phyloP scores from a whole-genome alignment of 2,113 vertebrate species.

The Hippopotamus amphibius region DNA sequence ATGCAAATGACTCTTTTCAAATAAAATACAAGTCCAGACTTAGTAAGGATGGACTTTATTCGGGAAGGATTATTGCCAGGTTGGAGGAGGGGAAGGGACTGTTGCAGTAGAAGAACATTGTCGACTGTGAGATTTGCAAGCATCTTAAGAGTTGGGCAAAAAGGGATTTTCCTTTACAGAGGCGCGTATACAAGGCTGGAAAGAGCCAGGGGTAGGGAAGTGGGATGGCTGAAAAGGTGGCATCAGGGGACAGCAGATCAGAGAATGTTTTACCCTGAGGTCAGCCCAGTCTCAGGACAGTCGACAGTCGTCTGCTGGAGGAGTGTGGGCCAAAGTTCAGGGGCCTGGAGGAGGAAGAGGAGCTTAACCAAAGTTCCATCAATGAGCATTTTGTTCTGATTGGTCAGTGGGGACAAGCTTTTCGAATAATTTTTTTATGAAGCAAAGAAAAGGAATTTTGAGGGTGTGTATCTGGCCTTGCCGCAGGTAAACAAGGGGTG shows the following conservation, averaged over 20 bases:
- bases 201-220: not conserved
- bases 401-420: not conserved
- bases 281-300: too few species aligned
- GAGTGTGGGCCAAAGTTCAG: not conserved
- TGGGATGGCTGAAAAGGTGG: accelerated
- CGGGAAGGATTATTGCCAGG: not conserved
- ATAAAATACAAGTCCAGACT: not conserved
- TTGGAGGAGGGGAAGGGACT: not conserved
- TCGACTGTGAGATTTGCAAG: not conserved
- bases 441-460: not conserved
- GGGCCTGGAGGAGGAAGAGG: not conserved
- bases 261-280: not conserved
- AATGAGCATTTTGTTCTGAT: not conserved
- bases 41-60: not conserved
- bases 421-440: not conserved
- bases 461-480: not conserved
- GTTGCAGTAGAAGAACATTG: accelerated
- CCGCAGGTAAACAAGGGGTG: not conserved
- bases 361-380: not conserved
- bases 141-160: not conserved
- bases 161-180: not conserved
- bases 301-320: not conserved
- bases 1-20: not conserved
- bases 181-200: not conserved
- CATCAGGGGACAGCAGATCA: too few species aligned